Evolutionary conservation across 2,113 vertebrate genomes (phyloP).

Genomic region (Numida meleagris): DNA sequence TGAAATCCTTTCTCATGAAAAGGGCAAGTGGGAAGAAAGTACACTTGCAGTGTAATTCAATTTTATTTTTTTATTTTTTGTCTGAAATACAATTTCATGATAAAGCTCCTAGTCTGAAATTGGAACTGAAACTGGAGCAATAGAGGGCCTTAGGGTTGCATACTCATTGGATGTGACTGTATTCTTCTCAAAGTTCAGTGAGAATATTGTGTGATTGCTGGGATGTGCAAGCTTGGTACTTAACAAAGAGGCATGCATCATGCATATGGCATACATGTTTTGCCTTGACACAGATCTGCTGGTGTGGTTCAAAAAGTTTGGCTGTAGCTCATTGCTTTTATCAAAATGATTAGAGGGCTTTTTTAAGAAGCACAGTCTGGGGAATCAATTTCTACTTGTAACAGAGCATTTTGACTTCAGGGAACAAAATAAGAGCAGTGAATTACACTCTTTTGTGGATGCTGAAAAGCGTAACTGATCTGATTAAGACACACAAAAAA

Average conservation of each 20-base stretch:
- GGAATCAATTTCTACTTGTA: neutral
- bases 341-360: neutral
- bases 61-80: neutral
- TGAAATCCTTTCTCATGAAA: neutral
- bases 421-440: neutral
- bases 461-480: neutral
- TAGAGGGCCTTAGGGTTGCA: neutral
- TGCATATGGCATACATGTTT: neutral
- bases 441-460: neutral
- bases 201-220: neutral
- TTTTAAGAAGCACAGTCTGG: neutral
- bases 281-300: neutral
- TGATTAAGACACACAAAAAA: neutral
- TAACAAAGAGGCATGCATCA: fast-evolving
- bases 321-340: neutral
- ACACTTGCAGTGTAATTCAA: neutral
- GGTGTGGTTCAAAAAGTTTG: fast-evolving
- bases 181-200: slow-evolving; percentile 14
- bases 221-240: neutral
- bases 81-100: neutral
- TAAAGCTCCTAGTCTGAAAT: slow-evolving; percentile 38
- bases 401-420: neutral
- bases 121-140: slow-evolving; percentile 24
- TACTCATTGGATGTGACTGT: neutral
- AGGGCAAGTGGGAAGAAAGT: neutral